Base-by-base conservation (phyloP, 2,888 invertebrate species). In the Eupithecia exiguata region DNA sequence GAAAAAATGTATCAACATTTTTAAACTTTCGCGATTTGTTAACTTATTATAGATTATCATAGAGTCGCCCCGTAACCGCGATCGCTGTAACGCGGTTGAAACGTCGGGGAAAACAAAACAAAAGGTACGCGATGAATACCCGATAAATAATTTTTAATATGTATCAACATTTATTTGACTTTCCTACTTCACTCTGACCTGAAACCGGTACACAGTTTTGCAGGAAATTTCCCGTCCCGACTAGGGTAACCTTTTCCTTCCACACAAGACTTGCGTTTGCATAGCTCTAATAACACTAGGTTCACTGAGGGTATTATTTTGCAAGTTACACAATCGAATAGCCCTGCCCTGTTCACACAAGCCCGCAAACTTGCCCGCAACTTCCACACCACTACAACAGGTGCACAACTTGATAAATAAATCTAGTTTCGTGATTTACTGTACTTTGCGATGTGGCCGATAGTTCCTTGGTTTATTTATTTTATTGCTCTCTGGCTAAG, bases 371-470 rank as follows among this genome's bases (percentile, higher is more conserved):
- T 25, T n/a, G n/a, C n/a, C 38, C 38, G 38, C 65, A 68, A 72
- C n/a, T 73, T 53, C 70, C 75, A 10, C 36, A 21, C 35, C 36
- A 30, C 16, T 21, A 66, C 66, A 76, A 76, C 76, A 76, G 76
- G 76, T 76, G 76, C 49, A 49, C 38, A 76, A 76, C 66, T 77
- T 72, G 53, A 18, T 69, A 72, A 68, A 78, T 79, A 78, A 78
- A 79, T 77, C 79, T 76, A 25, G 67, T 74, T 63, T 46, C 61
- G 68, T 76, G 79, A 78, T 79, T 79, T 78, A 79, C 38, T 68
- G 67, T 49, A n/a, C 75, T 66, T 78, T 78, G 58, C 58, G 58
- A 58, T 58, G 58, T 53, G 62, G 69, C 46, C 68, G 76, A 75
- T 78, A 79, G 74, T 79, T 58, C 58, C 58, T 21, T 76, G 25